These are phyloP conservation scores for Temnothorax unifasciatus DNA, from an alignment of 2,888 invertebrate species.

Conservation along the genomic window DNA sequence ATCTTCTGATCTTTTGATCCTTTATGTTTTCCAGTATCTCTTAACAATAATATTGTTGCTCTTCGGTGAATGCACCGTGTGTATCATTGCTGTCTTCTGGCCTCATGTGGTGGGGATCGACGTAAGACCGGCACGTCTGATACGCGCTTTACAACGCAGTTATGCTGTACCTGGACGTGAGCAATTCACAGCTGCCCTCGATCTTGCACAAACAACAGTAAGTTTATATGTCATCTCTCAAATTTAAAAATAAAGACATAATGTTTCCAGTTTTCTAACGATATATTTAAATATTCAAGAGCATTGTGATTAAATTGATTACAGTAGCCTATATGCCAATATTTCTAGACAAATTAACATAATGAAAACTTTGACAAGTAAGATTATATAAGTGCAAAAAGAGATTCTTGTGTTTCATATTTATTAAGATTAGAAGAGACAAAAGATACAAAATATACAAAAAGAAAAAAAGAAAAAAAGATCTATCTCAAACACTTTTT, in stretches of 20 bases:
- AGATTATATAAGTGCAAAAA: neutral
- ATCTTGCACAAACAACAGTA: slow-evolving; percentile 90
- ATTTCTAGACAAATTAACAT: neutral
- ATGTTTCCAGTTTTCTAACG: neutral
- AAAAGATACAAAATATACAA: neutral
- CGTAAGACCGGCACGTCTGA: slow-evolving; percentile 90
- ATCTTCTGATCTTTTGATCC: neutral
- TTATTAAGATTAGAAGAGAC: neutral
- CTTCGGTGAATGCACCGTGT: slow-evolving; percentile 91
- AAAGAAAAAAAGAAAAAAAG: neutral
- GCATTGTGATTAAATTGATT: neutral
- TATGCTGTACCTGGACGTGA: slow-evolving; percentile 92
- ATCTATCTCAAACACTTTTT: neutral
- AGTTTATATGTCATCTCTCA: slow-evolving; percentile 25
- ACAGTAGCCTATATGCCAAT: neutral
- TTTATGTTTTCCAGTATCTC: slow-evolving; percentile 89
- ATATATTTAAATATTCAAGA: neutral
- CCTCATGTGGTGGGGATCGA: slow-evolving; percentile 92
- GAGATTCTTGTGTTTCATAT: neutral
- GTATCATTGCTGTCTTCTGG: slow-evolving; percentile 91
- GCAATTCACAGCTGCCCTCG: slow-evolving; percentile 93
- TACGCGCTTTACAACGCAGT: slow-evolving; percentile 91
- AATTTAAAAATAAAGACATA: neutral
- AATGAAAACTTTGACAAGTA: neutral
- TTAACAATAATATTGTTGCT: slow-evolving; percentile 90